Evolutionary conservation across 2,113 vertebrate genomes (phyloP).

Genomic region (Glaucomys volans): DNA sequence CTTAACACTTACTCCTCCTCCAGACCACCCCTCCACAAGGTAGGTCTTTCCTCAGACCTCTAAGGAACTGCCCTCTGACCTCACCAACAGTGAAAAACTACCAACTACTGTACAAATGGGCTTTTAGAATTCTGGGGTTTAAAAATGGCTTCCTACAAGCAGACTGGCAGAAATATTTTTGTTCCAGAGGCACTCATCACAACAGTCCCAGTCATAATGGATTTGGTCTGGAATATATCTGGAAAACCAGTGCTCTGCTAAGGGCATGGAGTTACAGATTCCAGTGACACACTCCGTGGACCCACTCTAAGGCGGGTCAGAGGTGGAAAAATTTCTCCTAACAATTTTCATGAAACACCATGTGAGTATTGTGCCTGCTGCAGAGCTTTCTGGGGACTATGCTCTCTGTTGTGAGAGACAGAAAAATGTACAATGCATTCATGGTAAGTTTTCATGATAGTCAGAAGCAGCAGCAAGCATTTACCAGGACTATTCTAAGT

Average conservation of each 20-base stretch:
- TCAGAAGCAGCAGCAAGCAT: background rate
- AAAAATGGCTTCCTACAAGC: background rate
- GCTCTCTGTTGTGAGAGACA: background rate
- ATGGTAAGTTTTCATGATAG: background rate
- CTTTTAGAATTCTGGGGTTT: background rate
- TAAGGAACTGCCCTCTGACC: background rate
- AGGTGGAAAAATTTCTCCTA: background rate
- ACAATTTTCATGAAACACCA: background rate
- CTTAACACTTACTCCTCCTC: background rate
- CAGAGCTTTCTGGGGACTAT: background rate
- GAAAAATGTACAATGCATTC: background rate
- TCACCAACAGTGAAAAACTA: background rate
- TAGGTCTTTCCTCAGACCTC: background rate
- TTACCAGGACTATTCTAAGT: background rate
- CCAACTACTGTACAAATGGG: background rate
- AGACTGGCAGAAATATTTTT: background rate
- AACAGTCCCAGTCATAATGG: background rate
- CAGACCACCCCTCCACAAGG: background rate
- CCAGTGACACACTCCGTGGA: background rate
- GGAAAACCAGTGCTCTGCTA: background rate
- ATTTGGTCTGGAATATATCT: constrained; percentile 18
- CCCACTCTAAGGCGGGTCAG: background rate
- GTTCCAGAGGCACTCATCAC: background rate
- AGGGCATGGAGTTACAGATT: background rate
- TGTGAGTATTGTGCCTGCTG: background rate